These are phyloP conservation scores for Miichthys miiuy DNA, from an alignment of 2,797 vertebrate species.

Conservation along the genomic window DNA sequence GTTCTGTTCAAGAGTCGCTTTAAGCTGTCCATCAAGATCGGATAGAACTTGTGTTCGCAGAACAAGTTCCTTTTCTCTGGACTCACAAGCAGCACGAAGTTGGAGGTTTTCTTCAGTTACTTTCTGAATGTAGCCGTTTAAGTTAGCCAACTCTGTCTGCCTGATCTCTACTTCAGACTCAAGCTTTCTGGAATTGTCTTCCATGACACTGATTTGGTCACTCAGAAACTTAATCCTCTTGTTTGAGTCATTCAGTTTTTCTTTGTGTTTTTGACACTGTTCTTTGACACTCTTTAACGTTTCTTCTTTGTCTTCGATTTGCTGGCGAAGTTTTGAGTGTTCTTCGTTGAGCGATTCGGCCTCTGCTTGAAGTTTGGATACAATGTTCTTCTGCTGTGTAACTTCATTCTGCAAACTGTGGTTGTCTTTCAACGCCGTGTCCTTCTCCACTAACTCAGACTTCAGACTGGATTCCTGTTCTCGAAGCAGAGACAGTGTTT, in stretches of 20 bases:
- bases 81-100: slow-evolving; percentile 72
- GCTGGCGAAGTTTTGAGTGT: slow-evolving; percentile 62
- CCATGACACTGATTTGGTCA: slow-evolving; percentile 67
- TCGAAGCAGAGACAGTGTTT: slow-evolving; percentile 78
- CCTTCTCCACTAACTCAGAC: slow-evolving; percentile 76
- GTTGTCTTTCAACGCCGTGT: slow-evolving; percentile 75
- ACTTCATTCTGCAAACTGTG: slow-evolving; percentile 71
- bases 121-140: slow-evolving; percentile 61
- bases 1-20: slow-evolving; percentile 61
- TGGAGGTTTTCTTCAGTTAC: slow-evolving; percentile 68
- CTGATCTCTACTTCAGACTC: slow-evolving; percentile 68
- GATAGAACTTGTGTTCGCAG: slow-evolving; percentile 73
- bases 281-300: slow-evolving; percentile 58
- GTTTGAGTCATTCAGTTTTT: slow-evolving; percentile 72
- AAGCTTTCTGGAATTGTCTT: slow-evolving; percentile 74
- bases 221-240: slow-evolving; percentile 67
- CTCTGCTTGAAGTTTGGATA: slow-evolving; percentile 71
- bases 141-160: slow-evolving; percentile 46
- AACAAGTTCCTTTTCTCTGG: slow-evolving; percentile 78
- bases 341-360: slow-evolving; percentile 74
- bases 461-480: slow-evolving; percentile 79
- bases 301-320: slow-evolving; percentile 75
- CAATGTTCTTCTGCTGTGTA: slow-evolving; percentile 52
- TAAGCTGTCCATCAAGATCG: slow-evolving; percentile 74
- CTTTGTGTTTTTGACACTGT: slow-evolving; percentile 75